Conservation (phyloP, 2,113 vertebrate genomes). For the Lasiurus cinereus region DNA sequence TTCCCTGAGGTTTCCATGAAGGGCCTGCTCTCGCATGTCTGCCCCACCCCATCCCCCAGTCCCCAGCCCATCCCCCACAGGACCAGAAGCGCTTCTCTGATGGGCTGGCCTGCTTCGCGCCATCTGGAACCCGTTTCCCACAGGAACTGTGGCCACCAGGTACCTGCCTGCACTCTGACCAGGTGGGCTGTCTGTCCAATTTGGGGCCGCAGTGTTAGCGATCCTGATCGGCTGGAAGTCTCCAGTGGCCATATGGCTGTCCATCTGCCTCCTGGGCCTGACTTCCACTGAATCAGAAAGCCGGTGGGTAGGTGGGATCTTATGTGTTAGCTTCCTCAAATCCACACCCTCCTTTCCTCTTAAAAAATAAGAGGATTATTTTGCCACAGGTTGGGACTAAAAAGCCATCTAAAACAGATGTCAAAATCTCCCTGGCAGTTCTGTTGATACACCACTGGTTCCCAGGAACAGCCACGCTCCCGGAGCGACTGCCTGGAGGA, state of each 20-base stretch:
- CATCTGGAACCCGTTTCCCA: background rate
- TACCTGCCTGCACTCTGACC: background rate
- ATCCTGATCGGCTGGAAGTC: background rate
- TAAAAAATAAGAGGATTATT: constrained; percentile 3
- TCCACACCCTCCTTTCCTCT: background rate
- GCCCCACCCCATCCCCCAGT: background rate
- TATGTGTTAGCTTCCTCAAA: background rate
- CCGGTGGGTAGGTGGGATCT: too few species aligned
- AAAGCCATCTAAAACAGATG: background rate
- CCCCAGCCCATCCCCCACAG: too few species aligned
- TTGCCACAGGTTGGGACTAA: background rate
- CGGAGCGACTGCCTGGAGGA: background rate
- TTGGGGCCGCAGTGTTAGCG: background rate
- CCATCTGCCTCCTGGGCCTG: background rate
- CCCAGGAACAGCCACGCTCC: background rate
- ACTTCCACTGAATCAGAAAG: background rate
- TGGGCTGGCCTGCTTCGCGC: background rate
- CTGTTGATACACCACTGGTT: accelerated
- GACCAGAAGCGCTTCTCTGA: accelerated
- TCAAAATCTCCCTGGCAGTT: background rate
- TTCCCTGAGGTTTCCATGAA: background rate
- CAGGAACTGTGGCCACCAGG: background rate
- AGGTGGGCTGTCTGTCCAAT: background rate
- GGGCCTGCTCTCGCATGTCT: too few species aligned
- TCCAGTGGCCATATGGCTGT: background rate